Evolutionary conservation across 2,797 vertebrate species (phyloP), one percentile per base, ranked within the genome.

Genomic region (Cyclura pinguis): DNA sequence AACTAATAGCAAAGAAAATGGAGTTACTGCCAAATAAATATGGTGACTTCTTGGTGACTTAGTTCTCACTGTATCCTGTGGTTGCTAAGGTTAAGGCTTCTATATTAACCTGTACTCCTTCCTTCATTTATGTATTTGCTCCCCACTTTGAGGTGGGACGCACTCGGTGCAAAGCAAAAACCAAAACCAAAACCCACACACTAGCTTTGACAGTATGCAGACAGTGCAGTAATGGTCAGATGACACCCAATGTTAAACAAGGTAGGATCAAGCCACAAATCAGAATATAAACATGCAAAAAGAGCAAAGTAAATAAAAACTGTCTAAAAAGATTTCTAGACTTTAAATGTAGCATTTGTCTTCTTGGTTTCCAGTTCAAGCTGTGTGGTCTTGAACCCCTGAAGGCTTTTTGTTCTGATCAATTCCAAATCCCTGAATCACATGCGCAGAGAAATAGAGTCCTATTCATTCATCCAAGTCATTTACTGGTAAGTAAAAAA

Each of bases 321-420:
- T 38, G 80, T n/a, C 52, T 81, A n/a, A 38, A 83, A 64, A 14
- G 3, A 27, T 86, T 85, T 73, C 18, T 55, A 76, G n/a, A 35
- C 32, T 74, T 85, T 35, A 73, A 84, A 29, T 47, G 59, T 24
- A 52, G 7, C 42, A 74, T 20, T 27, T 69, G 1, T 0, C 1
- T 69, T 12, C 52, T 38, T 76, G 47, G 72, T 87, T 85, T 78
- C 86, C 88, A 82, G n/a, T 91, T 92, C 91, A 89, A 92, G 91
- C 85, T 83, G 38, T 27, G 64, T 9, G 18, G 82, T 88, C 74
- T 32, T 76, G 16, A 47, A 64, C 0, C 4, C 69, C 83, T 87
- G 10, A 76, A 76, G 78, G 0, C 0, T 47, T 4, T 52, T 85
- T 90, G 84, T 88, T 20, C 10, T 87, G 64, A 82, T 42, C 2